A percentile compares a stretch with the other conserved stretches of the same genome.
Conservation (phyloP, 2,113 vertebrate species). For the Oophaga pumilio region DNA sequence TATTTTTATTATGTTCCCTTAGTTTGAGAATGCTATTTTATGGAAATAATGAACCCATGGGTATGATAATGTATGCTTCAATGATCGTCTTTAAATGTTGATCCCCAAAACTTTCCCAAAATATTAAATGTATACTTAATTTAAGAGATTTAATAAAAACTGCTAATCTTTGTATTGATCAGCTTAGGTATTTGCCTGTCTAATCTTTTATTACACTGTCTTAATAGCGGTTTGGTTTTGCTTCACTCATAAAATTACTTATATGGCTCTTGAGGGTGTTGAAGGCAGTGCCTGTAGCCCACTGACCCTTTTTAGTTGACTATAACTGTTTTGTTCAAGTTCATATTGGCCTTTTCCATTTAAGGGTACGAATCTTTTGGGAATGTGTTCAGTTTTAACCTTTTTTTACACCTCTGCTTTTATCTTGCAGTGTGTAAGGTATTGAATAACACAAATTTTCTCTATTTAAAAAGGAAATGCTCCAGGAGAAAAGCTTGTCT, state of each 20-base stretch:
- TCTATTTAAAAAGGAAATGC: slow-evolving; percentile 83
- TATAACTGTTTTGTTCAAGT: slow-evolving; percentile 9
- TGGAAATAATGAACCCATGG: neutral
- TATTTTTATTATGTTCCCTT: neutral
- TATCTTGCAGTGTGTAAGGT: neutral
- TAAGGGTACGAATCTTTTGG: neutral
- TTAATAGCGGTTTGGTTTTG: slow-evolving; percentile 17
- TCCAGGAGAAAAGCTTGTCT: slow-evolving; percentile 92
- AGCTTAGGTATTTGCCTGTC: neutral
- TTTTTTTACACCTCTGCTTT: slow-evolving; percentile 1
- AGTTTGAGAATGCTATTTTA: neutral
- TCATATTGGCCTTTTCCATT: slow-evolving; percentile 14
- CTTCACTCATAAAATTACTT: slow-evolving; percentile 23
- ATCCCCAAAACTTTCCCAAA: neutral
- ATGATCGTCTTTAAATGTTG: neutral
- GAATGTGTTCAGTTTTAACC: neutral
- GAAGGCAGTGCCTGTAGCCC: slow-evolving; percentile 11
- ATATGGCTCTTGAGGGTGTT: slow-evolving; percentile 39
- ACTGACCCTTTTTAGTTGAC: slow-evolving; percentile 19
- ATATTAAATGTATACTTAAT: neutral
- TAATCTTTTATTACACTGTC: slow-evolving; percentile 20
- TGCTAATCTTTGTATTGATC: slow-evolving; percentile 5
- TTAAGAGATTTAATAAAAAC: neutral
- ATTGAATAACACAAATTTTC: slow-evolving; percentile 1
- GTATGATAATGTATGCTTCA: neutral